Evolutionary conservation across 2,113 vertebrate species (phyloP).

Genomic region (Oenanthe melanoleuca): DNA sequence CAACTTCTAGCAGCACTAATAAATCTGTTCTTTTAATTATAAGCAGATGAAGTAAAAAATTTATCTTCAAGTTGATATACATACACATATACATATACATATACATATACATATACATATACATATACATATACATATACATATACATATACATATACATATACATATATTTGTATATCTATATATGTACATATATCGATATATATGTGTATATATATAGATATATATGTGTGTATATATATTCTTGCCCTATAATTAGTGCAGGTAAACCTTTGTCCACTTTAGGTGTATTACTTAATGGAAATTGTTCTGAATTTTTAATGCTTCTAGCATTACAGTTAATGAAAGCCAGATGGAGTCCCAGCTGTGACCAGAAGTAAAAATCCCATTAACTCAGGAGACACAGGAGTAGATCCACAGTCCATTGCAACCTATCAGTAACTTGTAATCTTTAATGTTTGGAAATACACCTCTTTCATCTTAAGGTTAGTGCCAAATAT

Average conservation of each 20-base stretch:
- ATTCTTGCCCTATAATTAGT: neutral
- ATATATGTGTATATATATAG: too few species aligned
- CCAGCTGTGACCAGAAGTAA: neutral
- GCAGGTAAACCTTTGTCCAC: neutral
- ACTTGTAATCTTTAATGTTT: neutral
- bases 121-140: neutral
- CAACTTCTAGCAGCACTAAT: neutral
- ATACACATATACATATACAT: too few species aligned
- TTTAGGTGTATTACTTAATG: neutral
- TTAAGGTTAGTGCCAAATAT: neutral
- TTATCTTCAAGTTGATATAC: neutral
- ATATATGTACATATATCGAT: too few species aligned
- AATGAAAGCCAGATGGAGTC: neutral
- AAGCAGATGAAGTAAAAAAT: neutral
- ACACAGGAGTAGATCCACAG: neutral
- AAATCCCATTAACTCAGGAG: neutral
- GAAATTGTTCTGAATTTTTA: neutral
- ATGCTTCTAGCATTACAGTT: neutral
- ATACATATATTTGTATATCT: too few species aligned
- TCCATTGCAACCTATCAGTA: neutral
- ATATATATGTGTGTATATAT: neutral
- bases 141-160: neutral
- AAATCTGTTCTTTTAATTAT: neutral
- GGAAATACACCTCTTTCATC: neutral
- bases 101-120: neutral